phyloP scores from a whole-genome alignment of 2,888 invertebrate genomes.

The Neoascia interrupta region DNA sequence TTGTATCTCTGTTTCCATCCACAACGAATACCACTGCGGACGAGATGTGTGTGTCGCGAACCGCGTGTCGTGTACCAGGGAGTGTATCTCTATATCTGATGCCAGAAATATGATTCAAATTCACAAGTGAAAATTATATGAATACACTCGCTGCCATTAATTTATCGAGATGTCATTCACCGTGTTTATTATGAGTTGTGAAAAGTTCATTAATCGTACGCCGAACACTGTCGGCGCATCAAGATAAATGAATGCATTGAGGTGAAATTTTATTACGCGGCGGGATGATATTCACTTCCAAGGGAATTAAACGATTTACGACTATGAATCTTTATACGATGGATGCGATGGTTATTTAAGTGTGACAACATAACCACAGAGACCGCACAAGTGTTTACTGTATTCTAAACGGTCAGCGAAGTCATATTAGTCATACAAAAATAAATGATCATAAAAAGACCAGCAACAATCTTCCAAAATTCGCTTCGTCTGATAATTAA shows the following conservation, averaged over 20 bases:
- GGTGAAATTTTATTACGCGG: constrained; percentile 33
- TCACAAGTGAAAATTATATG: constrained; percentile 42
- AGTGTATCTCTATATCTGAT: constrained; percentile 7
- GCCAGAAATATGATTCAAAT: constrained; percentile 15
- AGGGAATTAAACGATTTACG: constrained; percentile 32
- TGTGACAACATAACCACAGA: background rate
- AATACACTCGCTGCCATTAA: constrained; percentile 51
- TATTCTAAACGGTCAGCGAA: background rate
- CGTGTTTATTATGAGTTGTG: constrained; percentile 65
- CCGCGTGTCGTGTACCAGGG: constrained; percentile 20
- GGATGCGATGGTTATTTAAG: constrained; percentile 6
- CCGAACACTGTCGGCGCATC: constrained; percentile 1
- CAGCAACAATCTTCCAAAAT: constrained; percentile 16
- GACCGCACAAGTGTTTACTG: constrained; percentile 9
- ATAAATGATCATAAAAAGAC: constrained; percentile 6
- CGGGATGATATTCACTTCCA: constrained; percentile 6
- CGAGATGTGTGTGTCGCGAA: constrained; percentile 4
- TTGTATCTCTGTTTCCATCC: background rate
- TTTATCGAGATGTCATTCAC: constrained; percentile 62
- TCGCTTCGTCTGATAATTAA: constrained; percentile 28
- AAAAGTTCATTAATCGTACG: constrained; percentile 64
- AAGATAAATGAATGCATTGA: constrained; percentile 18
- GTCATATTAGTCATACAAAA: constrained; percentile 3
- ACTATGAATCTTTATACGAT: constrained; percentile 15
- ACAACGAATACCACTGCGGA: background rate